These are phyloP conservation scores for Euthynnus affinis DNA, from an alignment of 2,797 vertebrate species.

Conservation along the genomic window DNA sequence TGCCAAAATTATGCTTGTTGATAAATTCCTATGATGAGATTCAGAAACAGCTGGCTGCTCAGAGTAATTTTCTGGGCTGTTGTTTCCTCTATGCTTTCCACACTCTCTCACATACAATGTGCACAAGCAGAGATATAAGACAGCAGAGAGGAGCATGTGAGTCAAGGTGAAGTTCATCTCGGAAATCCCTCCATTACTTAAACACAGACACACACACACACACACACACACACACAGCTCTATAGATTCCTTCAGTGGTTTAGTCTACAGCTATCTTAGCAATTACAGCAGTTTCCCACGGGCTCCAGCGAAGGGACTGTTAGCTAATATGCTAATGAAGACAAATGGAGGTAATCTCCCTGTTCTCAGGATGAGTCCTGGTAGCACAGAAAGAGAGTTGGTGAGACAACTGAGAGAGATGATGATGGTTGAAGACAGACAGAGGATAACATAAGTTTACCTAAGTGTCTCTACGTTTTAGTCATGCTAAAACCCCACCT, in stretches of 20 bases:
- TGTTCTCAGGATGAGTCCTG: constrained; percentile 74
- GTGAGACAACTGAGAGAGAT: constrained; percentile 34
- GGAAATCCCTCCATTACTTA: constrained; percentile 60
- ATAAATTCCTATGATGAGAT: constrained; percentile 72
- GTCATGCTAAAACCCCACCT: neutral
- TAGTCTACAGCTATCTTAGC: constrained; percentile 78
- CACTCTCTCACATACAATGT: constrained; percentile 3
- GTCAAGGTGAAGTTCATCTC: constrained; percentile 76
- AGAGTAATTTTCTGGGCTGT: constrained; percentile 61
- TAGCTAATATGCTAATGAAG: constrained; percentile 87
- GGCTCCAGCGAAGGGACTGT: constrained; percentile 75
- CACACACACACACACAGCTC: constrained; percentile 37
- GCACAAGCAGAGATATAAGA: constrained; percentile 19
- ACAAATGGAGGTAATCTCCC: constrained; percentile 85
- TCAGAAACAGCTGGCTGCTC: constrained; percentile 70
- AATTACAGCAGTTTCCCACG: constrained; percentile 82
- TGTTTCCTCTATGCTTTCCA: constrained; percentile 46
- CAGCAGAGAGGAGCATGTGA: constrained; percentile 29
- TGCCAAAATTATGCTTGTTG: constrained; percentile 57
- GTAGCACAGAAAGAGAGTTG: constrained; percentile 43
- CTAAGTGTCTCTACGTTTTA: constrained; percentile 24
- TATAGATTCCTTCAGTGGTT: constrained; percentile 74
- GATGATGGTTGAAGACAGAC: constrained; percentile 46
- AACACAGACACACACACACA: constrained; percentile 26
- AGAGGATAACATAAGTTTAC: constrained; percentile 34